Evolutionary conservation across 2,888 invertebrate genomes (phyloP), one percentile per base, ranked within the genome.

Genomic region (Erebia aethiops): DNA sequence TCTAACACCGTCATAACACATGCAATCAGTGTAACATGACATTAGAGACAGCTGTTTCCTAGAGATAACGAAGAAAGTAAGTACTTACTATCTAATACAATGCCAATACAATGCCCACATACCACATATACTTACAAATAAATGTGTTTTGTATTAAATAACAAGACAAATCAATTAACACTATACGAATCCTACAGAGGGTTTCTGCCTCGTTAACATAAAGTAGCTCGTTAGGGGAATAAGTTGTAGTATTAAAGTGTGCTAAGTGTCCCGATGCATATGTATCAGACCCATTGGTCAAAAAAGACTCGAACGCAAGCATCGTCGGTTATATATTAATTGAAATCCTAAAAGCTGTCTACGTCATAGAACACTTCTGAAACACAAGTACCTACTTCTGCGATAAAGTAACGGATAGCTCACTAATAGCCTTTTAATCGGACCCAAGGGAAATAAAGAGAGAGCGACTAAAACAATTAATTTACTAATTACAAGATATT

Each of bases 131-230:
- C 21, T 10, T 58, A 60, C 46, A 65, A 49, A 49, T 56, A 56
- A 65, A 51, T 11, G 41, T 52, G 51, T 54, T 54, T 18, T 51
- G 52, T 66, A 64, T 16, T 41, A 72, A 60, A 71, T 67, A 73
- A 77, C 77, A 74, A 71, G 76, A 78, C 75, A 78, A 78, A 78
- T 78, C 80, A 81, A 81, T 80, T 79, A 79, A 72, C 75, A 70
- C 71, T 69, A 16, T 52, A 74, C 66, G 71, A 64, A 70, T 72
- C 69, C 67, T 60, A 72, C 64, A 70, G 69, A 8, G 52, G 21
- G n/a, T 70, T 73, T 71, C 77, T 73, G 67, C 73, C 72, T 75
- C 74, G 74, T 60, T 60, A 60, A 16, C 58, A 60, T 16, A 35
- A 14, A 60, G 58, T 35, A 16, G 16, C 41, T n/a, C 41, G 35